phyloP scores from a whole-genome alignment of 2,888 invertebrate species.

The Pocota personata region DNA sequence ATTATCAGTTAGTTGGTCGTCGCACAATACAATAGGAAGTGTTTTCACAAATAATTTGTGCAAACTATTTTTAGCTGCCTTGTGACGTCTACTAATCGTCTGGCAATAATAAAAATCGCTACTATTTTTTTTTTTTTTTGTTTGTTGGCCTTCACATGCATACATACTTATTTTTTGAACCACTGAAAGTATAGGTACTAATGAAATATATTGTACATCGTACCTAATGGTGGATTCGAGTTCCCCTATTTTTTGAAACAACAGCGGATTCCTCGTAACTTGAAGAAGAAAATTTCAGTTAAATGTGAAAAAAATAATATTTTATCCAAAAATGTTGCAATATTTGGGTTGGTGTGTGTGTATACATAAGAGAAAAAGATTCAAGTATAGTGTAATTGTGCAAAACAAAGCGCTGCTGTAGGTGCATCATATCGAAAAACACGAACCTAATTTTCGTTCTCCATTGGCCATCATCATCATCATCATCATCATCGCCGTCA shows the following conservation, averaged over 20 bases:
- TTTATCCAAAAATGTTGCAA: conserved; percentile 30
- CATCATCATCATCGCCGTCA: conserved; percentile 15
- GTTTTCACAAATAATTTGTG: background rate
- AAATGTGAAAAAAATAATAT: background rate
- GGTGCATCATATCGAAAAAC: conserved; percentile 15
- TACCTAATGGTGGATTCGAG: background rate
- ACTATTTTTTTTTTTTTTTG: background rate
- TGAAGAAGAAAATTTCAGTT: background rate
- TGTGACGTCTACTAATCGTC: conserved; percentile 16
- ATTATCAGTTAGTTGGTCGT: no score
- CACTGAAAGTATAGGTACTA: background rate
- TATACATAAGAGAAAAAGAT: background rate
- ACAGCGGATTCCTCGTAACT: background rate
- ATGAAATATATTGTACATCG: background rate
- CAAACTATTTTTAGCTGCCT: background rate
- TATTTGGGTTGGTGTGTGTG: conserved; percentile 11
- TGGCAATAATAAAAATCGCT: background rate
- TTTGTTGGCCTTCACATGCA: background rate
- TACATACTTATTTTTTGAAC: background rate
- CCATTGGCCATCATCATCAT: conserved; percentile 16
- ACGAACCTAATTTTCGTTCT: conserved; percentile 1
- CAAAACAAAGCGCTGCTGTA: conserved; percentile 7
- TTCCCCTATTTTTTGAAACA: background rate
- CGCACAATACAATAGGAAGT: background rate
- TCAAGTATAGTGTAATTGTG: background rate